These are phyloP conservation scores for Mythimna lalbum DNA, from an alignment of 2,888 invertebrate species.

Conservation along the genomic window DNA sequence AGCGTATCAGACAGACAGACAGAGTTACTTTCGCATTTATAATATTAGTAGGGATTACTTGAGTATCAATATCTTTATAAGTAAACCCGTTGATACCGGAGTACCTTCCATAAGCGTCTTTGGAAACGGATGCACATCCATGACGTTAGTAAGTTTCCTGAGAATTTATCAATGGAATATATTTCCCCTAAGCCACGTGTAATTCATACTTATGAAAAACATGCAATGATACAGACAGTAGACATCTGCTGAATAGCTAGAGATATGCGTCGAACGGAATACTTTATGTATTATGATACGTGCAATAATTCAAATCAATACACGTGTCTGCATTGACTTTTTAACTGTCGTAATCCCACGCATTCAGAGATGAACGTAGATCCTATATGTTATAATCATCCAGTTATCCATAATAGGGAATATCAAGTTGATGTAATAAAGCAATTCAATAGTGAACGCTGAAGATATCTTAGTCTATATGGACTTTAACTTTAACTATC, in stretches of 20 bases:
- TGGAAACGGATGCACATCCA: background rate
- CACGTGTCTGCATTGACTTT: slow-evolving; percentile 44
- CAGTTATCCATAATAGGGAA: background rate
- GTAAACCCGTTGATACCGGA: background rate
- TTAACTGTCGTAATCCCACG: slow-evolving; percentile 40
- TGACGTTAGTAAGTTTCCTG: background rate
- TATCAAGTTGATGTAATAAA: background rate
- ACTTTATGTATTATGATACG: slow-evolving; percentile 30
- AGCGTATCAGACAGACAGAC: too few species aligned
- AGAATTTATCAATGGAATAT: background rate
- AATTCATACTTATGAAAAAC: slow-evolving; percentile 8
- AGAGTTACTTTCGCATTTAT: too few species aligned
- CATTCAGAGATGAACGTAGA: slow-evolving; percentile 36
- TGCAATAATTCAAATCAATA: slow-evolving; percentile 11
- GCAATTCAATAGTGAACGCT: background rate
- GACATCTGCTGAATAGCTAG: background rate
- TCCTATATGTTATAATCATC: slow-evolving; percentile 16
- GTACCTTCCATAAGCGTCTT: background rate
- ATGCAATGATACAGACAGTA: slow-evolving; percentile 3
- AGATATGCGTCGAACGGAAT: slow-evolving; percentile 18
- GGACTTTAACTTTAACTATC: background rate
- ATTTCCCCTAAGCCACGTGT: background rate
- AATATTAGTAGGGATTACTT: too few species aligned
- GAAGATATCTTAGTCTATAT: background rate
- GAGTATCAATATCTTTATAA: background rate